Base-by-base conservation (phyloP, 1,140 invertebrate genomes). In the Eumaeus atala region DNA sequence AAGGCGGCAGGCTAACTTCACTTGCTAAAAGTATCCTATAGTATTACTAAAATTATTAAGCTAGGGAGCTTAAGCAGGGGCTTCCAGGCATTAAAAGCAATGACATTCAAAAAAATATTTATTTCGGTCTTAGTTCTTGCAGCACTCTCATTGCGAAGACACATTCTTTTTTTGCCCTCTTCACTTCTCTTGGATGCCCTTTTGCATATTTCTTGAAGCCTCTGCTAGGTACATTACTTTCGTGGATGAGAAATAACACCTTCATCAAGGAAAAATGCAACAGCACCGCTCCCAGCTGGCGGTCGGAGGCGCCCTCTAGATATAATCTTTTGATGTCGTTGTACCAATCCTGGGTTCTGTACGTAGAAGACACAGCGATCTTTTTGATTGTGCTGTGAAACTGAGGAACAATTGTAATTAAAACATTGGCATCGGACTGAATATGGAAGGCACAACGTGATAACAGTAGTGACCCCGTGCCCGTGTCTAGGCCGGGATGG, bases 321-420 rank as follows among this genome's bases (percentile, higher is more conserved):
- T 73, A 83, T 11, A 28, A 4, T 62, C 44, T 48, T 78, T 78
- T 0, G 83, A 51, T 28, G 21, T 83, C 73, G 7, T 61, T 0
- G 11, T 59, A 78, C 78, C 77, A 85, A 12, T 53, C 60, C 51
- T 83, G 82, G 0, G 69, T 62, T 0, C 55, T 60, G 49, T 66
- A 77, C 12, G 54, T 70, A 0, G 77, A 74, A 34, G 74, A 54
- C 9, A 59, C 37, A 1, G 79, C 62, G 56, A 83, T 64, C 16
- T 74, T 54, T 51, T 72, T 74, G 36, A 85, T 56, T 5, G 73
- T 67, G 6, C 64, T 56, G 50, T 85, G 82, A 1, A 84, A 37
- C 81, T 84, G 64, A 47, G 77, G 76, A 48, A 52, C 8, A 38
- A n/a, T 17, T 6, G 28, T 7, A 12, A 4, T 42, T 17, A 42